Evolutionary conservation across 2,888 invertebrate genomes (phyloP).

Genomic region (Synanthedon andrenaeformis): DNA sequence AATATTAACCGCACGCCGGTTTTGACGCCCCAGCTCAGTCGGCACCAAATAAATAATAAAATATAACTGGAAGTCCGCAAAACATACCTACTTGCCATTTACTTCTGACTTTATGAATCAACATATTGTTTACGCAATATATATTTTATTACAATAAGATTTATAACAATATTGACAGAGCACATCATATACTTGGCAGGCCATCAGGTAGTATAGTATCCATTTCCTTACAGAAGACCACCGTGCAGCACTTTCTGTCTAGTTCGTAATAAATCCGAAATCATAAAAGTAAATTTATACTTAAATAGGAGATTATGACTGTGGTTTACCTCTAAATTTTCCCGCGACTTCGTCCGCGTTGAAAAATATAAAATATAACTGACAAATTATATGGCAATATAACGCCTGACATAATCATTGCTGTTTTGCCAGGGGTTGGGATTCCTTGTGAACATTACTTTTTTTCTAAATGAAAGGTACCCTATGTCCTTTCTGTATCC

Average conservation of each 20-base stretch:
- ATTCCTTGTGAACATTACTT: no score
- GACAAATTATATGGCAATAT: no score
- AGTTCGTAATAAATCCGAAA: neutral
- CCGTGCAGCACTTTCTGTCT: neutral
- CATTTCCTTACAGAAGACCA: neutral
- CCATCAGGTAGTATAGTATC: neutral
- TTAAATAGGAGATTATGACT: no score
- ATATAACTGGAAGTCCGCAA: slow-evolving; percentile 25
- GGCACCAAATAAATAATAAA: slow-evolving; percentile 49
- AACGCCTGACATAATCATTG: no score
- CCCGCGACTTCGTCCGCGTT: no score
- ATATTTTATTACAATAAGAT: neutral
- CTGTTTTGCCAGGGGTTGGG: no score
- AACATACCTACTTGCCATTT: neutral
- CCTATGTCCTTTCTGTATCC: no score
- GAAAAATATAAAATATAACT: no score
- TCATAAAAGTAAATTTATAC: no score
- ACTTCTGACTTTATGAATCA: neutral
- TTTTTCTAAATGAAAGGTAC: no score
- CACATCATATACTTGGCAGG: no score
- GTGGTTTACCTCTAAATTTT: no score
- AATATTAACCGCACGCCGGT: slow-evolving; percentile 63
- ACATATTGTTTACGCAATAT: neutral
- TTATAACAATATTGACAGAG: neutral
- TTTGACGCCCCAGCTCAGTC: slow-evolving; percentile 45